A percentile compares a stretch with the other conserved stretches of the same genome.
phyloP scores from a whole-genome alignment of 2,888 invertebrate species.

The Hyposoter didymator region DNA sequence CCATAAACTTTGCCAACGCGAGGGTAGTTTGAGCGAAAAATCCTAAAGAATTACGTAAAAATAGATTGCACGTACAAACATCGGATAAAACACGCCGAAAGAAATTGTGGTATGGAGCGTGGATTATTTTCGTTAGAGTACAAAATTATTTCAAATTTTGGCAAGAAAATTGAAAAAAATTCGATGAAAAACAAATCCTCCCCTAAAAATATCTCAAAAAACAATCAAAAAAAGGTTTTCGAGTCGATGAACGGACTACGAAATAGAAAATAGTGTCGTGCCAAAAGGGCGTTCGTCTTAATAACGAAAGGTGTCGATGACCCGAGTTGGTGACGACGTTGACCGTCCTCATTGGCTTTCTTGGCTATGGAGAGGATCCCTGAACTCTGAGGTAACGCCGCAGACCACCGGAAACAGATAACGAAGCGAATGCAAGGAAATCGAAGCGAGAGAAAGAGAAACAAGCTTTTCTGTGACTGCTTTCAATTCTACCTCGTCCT shows the following conservation, averaged over 20 bases:
- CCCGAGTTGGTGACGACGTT: neutral
- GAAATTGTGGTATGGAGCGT: neutral
- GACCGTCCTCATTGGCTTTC: slow-evolving; percentile 44
- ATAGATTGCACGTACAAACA: slow-evolving; percentile 4
- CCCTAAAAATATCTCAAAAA: neutral
- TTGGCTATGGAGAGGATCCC: slow-evolving; percentile 15
- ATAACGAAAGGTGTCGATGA: neutral
- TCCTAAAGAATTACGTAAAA: slow-evolving; percentile 25
- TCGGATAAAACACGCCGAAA: slow-evolving; percentile 7
- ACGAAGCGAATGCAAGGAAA: slow-evolving; percentile 17
- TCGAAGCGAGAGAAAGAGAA: slow-evolving; percentile 9
- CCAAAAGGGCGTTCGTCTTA: neutral
- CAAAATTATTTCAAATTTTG: neutral
- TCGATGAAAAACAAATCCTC: neutral
- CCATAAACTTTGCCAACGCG: neutral
- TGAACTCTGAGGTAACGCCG: neutral
- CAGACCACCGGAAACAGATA: slow-evolving; percentile 17
- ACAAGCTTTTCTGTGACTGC: neutral
- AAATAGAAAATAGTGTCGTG: neutral
- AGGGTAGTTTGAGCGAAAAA: slow-evolving; percentile 15
- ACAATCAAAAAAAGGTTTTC: neutral
- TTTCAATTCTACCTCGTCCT: neutral
- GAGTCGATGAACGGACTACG: neutral
- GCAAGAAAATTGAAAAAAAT: neutral
- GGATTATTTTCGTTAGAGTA: neutral